Evolutionary conservation across 2,888 invertebrate genomes (phyloP).

Genomic region (Eupithecia insigniata): DNA sequence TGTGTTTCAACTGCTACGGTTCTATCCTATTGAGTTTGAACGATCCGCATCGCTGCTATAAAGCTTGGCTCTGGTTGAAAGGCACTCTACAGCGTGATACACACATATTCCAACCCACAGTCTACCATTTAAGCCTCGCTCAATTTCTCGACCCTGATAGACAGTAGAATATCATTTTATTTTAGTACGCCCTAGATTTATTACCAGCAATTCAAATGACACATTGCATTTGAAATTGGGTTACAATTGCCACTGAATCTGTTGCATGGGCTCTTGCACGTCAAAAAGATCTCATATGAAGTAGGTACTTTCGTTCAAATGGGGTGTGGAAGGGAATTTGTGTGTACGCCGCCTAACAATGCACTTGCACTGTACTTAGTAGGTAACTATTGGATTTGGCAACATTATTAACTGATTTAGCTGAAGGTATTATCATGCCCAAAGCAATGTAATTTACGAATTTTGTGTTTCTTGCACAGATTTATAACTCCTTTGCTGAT

Average conservation of each 20-base stretch:
- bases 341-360: conserved; percentile 15
- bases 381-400: conserved; percentile 7
- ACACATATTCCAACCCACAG: not conserved
- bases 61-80: not conserved
- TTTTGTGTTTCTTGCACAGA: not conserved
- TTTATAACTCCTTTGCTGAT: not conserved
- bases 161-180: not conserved
- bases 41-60: not conserved
- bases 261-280: not conserved
- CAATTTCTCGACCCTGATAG: not conserved
- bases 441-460: not conserved
- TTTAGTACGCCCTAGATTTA: not conserved
- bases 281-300: not conserved
- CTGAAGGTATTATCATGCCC: not conserved
- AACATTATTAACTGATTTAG: not conserved
- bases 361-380: conserved; percentile 20
- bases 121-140: not conserved
- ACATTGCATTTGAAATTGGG: not conserved
- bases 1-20: not conserved
- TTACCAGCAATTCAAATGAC: not conserved
- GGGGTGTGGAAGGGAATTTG: conserved; percentile 4
- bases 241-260: not conserved
- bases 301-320: not conserved
- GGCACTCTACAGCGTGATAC: conserved; percentile 1
- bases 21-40: not conserved